Evolutionary conservation across 2,797 vertebrate genomes (phyloP).

Genomic region (Enteromius radiatus): DNA sequence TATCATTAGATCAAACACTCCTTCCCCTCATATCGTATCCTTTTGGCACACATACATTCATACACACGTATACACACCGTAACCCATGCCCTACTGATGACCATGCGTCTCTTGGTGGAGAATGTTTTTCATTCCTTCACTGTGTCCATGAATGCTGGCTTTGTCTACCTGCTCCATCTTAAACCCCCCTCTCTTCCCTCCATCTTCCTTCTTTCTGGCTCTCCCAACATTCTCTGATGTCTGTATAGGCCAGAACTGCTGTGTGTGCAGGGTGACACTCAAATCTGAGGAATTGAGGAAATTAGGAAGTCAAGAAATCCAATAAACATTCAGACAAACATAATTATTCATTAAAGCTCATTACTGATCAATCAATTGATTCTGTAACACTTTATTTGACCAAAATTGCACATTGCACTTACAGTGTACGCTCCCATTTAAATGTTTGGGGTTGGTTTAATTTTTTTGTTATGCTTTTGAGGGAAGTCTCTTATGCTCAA

Average conservation of each 20-base stretch:
- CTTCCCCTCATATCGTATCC: conserved; percentile 40
- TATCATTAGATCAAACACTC: conserved; percentile 58
- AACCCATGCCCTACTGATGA: conserved; percentile 58
- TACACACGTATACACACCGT: conserved; percentile 38
- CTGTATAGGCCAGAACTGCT: conserved; percentile 12
- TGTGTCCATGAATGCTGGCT: conserved; percentile 84
- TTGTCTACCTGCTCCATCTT: conserved; percentile 82
- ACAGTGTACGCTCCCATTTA: neutral
- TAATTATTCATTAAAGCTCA: neutral
- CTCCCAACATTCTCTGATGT: conserved; percentile 67
- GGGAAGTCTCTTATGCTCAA: neutral
- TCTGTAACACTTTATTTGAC: neutral
- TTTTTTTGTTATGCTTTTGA: neutral
- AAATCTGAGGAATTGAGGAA: neutral
- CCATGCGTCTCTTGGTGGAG: conserved; percentile 63
- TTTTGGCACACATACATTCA: conserved; percentile 47
- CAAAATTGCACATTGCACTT: neutral
- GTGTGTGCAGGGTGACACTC: neutral
- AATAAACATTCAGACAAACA: neutral
- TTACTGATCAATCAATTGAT: neutral
- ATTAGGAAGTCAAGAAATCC: neutral
- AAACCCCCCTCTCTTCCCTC: conserved; percentile 76
- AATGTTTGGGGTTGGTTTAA: neutral
- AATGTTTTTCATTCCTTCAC: conserved; percentile 85
- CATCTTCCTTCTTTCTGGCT: conserved; percentile 58